Percentiles rank a stretch among this genome's conserved stretches.
These are phyloP conservation scores for Catostylus mosaicus DNA, from an alignment of 30 jellyfish, hydroid and myxozoan genomes.

Conservation along the genomic window DNA sequence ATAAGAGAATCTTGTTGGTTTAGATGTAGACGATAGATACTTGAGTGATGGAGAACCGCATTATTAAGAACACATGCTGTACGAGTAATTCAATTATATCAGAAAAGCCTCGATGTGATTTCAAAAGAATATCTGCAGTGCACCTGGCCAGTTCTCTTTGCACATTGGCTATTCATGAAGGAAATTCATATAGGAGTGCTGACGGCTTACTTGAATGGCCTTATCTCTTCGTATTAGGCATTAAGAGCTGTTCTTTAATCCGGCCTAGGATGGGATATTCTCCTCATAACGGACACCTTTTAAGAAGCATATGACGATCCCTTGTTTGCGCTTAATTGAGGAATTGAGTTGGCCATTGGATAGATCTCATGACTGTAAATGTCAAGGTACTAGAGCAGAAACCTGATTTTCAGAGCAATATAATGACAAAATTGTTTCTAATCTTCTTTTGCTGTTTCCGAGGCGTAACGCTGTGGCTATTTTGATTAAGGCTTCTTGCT, in stretches of 20 bases:
- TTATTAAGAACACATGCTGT: conserved; percentile 17
- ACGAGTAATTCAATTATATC: conserved; percentile 9
- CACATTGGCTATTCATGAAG: not conserved
- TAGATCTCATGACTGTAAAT: too few relatives aligned
- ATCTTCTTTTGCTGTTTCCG: too few relatives aligned
- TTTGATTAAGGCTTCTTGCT: too few relatives aligned
- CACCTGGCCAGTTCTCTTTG: conserved; percentile 23
- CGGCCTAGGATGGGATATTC: not conserved
- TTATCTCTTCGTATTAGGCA: not conserved
- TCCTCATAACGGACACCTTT: not conserved
- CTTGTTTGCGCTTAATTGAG: too few relatives aligned
- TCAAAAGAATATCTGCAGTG: conserved; percentile 6
- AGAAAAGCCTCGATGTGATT: conserved; percentile 25
- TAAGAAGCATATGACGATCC: not conserved
- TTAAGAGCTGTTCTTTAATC: too few relatives aligned
- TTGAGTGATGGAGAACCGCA: conserved; percentile 12
- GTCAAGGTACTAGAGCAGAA: too few relatives aligned
- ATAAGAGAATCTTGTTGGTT: conserved; percentile 9
- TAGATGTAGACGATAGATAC: conserved; percentile 1
- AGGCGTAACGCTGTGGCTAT: too few relatives aligned
- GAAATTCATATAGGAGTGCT: not conserved
- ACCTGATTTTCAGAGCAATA: too few relatives aligned
- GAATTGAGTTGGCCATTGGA: too few relatives aligned
- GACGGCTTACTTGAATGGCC: not conserved
- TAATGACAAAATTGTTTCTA: too few relatives aligned